Evolutionary conservation across 2,888 invertebrate species (phyloP).

Genomic region (Tetranychus piercei): DNA sequence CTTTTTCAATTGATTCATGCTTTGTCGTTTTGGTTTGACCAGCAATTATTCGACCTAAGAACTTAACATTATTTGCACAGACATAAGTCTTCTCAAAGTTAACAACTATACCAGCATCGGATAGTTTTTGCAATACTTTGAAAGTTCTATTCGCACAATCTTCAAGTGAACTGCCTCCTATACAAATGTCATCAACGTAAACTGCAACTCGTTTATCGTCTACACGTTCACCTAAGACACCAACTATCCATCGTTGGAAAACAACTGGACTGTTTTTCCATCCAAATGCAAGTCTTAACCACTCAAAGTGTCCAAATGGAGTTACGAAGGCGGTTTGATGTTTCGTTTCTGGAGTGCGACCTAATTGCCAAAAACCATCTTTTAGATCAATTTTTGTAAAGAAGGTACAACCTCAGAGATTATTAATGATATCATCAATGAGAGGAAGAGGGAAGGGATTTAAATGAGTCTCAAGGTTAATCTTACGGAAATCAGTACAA

Average conservation of each 20-base stretch:
- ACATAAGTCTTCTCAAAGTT: background rate
- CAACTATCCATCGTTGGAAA: slow-evolving; percentile 4
- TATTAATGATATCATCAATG: slow-evolving; percentile 8
- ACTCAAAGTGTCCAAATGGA: background rate
- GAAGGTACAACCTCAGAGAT: slow-evolving; percentile 6
- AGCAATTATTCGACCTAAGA: background rate
- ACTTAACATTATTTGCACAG: background rate
- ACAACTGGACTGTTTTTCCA: slow-evolving; percentile 9
- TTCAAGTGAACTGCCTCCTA: background rate
- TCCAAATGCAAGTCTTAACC: slow-evolving; percentile 2
- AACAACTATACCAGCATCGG: background rate
- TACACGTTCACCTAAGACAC: background rate
- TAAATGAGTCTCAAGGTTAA: background rate
- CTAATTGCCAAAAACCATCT: slow-evolving; percentile 8
- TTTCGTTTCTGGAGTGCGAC: background rate
- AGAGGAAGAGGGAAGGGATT: slow-evolving; percentile 1
- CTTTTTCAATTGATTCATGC: slow-evolving; percentile 5
- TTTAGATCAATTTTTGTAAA: background rate
- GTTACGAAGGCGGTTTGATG: slow-evolving; percentile 2
- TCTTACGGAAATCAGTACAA: background rate
- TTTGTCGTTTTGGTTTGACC: slow-evolving; percentile 6
- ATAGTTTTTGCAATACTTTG: background rate
- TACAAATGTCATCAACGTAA: slow-evolving; percentile 8
- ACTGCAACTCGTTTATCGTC: background rate
- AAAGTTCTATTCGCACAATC: background rate